phyloP scores from a whole-genome alignment of 2,888 invertebrate genomes.

The Marasmarcha lunaedactyla region DNA sequence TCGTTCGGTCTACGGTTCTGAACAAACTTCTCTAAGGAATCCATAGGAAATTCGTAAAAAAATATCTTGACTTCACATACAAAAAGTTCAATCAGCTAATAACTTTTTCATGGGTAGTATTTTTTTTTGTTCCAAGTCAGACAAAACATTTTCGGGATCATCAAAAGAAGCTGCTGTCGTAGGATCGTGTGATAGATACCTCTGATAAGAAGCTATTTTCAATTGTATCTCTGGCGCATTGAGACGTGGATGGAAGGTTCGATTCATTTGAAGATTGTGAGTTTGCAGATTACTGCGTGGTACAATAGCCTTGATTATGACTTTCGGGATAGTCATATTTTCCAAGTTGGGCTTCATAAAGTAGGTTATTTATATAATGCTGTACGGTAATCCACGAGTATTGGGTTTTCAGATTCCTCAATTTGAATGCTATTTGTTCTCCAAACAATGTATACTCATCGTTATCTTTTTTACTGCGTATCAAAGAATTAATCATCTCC shows the following conservation, averaged over 20 bases:
- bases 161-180: neutral
- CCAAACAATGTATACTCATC: constrained; percentile 15
- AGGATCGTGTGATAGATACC: neutral
- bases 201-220: too few relatives aligned
- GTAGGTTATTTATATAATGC: neutral
- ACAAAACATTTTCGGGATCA: neutral
- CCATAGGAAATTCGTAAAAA: too few relatives aligned
- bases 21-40: too few relatives aligned
- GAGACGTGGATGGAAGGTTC: neutral
- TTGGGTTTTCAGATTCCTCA: constrained; percentile 14
- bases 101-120: too few relatives aligned
- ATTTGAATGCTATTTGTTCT: constrained; percentile 14
- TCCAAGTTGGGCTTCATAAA: neutral
- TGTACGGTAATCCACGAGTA: constrained; percentile 11
- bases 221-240: too few relatives aligned
- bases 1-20: too few relatives aligned
- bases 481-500: constrained; percentile 10
- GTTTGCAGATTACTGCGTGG: neutral
- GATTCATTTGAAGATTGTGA: neutral
- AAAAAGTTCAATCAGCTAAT: too few relatives aligned
- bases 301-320: neutral
- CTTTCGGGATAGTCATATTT: neutral
- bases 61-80: too few relatives aligned
- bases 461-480: constrained; percentile 13
- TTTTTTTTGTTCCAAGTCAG: neutral